These are phyloP conservation scores for Nematolebias whitei DNA, from an alignment of 2,113 vertebrate species.

Conservation along the genomic window DNA sequence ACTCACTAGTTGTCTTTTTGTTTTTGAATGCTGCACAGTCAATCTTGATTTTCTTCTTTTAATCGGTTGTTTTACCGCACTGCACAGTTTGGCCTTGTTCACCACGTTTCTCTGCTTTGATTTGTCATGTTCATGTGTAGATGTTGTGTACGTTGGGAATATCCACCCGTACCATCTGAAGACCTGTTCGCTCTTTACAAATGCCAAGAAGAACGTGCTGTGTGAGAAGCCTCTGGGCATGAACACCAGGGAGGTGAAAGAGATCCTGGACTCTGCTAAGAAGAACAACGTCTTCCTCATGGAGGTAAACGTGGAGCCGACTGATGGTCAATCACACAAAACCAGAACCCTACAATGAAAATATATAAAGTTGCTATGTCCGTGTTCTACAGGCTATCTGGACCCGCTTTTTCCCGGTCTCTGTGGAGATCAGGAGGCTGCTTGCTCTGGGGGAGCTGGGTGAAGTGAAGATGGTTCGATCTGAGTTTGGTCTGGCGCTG, in stretches of 20 bases:
- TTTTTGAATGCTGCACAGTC: too few species aligned
- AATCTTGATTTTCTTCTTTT: background rate
- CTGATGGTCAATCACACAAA: background rate
- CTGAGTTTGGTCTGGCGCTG: conserved; percentile 67
- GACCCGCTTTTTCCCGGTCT: conserved; percentile 77
- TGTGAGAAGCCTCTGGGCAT: conserved; percentile 90
- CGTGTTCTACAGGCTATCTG: conserved; percentile 73
- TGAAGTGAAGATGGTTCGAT: conserved; percentile 78
- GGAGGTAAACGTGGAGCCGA: conserved; percentile 59
- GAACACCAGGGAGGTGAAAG: conserved; percentile 79
- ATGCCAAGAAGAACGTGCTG: conserved; percentile 83
- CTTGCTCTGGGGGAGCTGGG: conserved; percentile 73
- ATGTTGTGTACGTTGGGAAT: conserved; percentile 78
- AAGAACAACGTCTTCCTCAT: conserved; percentile 76
- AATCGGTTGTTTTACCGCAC: background rate
- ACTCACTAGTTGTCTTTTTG: too few species aligned
- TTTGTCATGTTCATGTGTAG: conserved; percentile 42
- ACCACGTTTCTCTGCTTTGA: background rate
- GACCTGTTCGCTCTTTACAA: conserved; percentile 72
- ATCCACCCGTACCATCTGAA: conserved; percentile 73
- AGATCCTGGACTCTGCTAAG: conserved; percentile 77
- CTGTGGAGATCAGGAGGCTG: conserved; percentile 75
- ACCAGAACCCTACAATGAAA: background rate
- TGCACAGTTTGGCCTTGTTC: background rate
- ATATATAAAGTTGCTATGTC: background rate